Base-by-base conservation (phyloP, 2,113 vertebrate species). In the Oryzias javanicus region DNA sequence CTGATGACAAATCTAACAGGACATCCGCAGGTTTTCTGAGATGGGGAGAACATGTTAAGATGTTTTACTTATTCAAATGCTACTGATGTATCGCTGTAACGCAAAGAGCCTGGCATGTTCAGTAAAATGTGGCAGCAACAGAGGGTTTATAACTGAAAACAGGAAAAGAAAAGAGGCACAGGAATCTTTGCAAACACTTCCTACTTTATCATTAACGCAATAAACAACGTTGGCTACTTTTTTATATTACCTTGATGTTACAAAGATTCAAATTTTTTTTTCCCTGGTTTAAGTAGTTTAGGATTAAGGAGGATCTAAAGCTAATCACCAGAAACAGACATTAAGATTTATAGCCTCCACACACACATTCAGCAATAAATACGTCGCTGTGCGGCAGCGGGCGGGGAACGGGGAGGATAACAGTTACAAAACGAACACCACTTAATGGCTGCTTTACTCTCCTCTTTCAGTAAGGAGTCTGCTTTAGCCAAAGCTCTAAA, bases 371-470 rank as follows among this genome's bases (percentile, higher is more conserved):
- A 45, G 58, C 51, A 49, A 55, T 79, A 85, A 79, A 81, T 70
- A 74, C 42, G 62, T 72, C 49, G 25, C 76, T 41, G 67, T 69
- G 79, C 60, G 82, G 78, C 72, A 78, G 80, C 54, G 65, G 75
- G 71, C 67, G 71, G 67, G 71, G 67, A 66, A 82, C 3, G 42
- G 57, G 66, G 20, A 60, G 67, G 74, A 79, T 83, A 86, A 76
- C 55, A 19, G 64, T 86, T 89, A 84, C 81, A 88, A 88, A 87
- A 89, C 86, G 67, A 89, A 88, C 78, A 84, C 60, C 17, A 60
- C 66, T 81, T 86, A 79, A 78, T 77, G 72, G 76, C 51, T 88
- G 86, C 84, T 79, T 49, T 77, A 78, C 75, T 84, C 81, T 88
- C 76, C 69, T 73, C 80, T 81, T 90, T 86, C 84, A 87, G 81